These are phyloP conservation scores for Drosophila nasuta DNA, from an alignment of 1,140 invertebrate species.

Conservation along the genomic window DNA sequence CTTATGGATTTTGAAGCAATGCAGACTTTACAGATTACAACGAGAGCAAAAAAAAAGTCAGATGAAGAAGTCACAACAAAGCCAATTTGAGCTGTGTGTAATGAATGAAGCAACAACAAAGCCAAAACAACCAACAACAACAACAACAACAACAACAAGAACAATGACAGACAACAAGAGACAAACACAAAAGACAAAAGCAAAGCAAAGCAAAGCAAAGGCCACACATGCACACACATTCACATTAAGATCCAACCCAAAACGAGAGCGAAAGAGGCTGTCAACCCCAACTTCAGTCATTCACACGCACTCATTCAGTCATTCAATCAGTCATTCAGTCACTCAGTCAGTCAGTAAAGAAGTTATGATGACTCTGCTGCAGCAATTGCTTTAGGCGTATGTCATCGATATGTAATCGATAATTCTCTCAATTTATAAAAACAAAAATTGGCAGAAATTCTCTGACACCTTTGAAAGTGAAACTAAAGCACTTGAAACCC, in stretches of 20 bases:
- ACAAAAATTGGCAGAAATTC: too few relatives aligned
- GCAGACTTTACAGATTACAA: conserved; percentile 78
- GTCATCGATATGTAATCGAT: conserved; percentile 24
- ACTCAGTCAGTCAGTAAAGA: too few relatives aligned
- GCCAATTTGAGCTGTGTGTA: conserved; percentile 47
- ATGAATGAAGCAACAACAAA: conserved; percentile 42
- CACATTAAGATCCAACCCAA: neutral
- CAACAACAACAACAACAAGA: conserved; percentile 2
- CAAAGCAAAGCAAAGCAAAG: conserved; percentile 31
- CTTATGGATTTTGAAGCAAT: conserved; percentile 73
- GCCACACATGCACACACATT: conserved; percentile 11
- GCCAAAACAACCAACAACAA: neutral
- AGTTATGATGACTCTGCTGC: neutral
- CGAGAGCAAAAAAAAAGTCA: conserved; percentile 31
- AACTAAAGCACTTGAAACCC: too few relatives aligned
- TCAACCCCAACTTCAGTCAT: conserved; percentile 14
- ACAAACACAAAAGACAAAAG: conserved; percentile 37
- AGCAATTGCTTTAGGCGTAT: neutral
- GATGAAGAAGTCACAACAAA: conserved; percentile 48
- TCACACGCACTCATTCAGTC: too few relatives aligned
- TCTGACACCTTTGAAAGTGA: too few relatives aligned
- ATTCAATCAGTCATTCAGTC: too few relatives aligned
- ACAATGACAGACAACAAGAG: conserved; percentile 11
- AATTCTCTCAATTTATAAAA: neutral
- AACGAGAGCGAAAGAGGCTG: conserved; percentile 9